Percentiles rank a stretch among this genome's conserved stretches.
Evolutionary conservation across 2,113 vertebrate species (phyloP).

Genomic region (Ginglymostoma cirratum): DNA sequence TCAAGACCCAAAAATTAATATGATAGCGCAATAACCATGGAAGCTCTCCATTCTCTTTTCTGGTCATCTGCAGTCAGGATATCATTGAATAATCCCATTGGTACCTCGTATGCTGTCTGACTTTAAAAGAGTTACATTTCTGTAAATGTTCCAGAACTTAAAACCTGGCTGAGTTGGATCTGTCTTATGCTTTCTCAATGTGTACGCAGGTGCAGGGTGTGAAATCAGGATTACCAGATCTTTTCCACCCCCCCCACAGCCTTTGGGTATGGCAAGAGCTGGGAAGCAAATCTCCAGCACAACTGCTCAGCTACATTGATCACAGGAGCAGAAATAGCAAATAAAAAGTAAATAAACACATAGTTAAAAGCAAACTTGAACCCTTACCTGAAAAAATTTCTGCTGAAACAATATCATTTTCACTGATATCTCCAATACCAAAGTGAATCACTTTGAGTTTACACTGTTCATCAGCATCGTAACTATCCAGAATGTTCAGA

Average conservation of each 20-base stretch:
- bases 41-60: background rate
- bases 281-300: background rate
- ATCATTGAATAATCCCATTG: background rate
- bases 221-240: background rate
- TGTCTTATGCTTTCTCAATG: background rate
- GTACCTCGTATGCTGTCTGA: background rate
- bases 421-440: constrained; percentile 80
- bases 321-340: background rate
- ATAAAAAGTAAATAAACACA: background rate
- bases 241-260: background rate
- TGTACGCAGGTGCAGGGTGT: background rate
- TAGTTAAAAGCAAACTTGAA: background rate
- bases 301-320: background rate
- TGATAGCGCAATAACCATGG: background rate
- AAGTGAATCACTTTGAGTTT: constrained; percentile 76
- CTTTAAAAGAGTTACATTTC: background rate
- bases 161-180: background rate
- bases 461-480: constrained; percentile 76
- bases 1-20: background rate
- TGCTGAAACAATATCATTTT: constrained; percentile 81
- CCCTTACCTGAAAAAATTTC: constrained; percentile 73
- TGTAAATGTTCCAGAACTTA: background rate
- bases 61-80: background rate
- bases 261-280: background rate
- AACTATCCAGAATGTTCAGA: constrained; percentile 74